Percentiles rank a stretch among this genome's conserved stretches.
Conservation (phyloP, 2,888 invertebrate genomes). For the Acleris holmiana region DNA sequence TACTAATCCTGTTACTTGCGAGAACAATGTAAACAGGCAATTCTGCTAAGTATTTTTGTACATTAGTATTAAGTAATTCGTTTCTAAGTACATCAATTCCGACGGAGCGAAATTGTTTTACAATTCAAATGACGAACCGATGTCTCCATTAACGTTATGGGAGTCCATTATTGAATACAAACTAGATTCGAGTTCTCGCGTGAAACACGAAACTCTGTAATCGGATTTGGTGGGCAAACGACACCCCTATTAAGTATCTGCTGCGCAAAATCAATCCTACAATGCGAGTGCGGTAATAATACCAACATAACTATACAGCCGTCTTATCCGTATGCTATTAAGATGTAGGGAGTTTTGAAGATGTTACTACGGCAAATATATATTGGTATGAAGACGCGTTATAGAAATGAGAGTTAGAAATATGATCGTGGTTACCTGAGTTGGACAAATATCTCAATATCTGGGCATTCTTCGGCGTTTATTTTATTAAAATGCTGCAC, state of each 20-base stretch:
- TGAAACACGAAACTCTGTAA: conserved; percentile 51
- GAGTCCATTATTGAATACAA: conserved; percentile 35
- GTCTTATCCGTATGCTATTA: not conserved
- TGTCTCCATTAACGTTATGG: conserved; percentile 39
- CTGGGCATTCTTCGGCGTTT: conserved; percentile 16
- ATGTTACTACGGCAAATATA: not conserved
- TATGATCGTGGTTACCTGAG: conserved; percentile 23
- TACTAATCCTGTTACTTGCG: not conserved
- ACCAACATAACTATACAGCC: conserved; percentile 24
- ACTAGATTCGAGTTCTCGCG: conserved; percentile 45
- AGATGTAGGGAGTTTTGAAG: not conserved
- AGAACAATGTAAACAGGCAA: not conserved
- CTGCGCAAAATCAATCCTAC: conserved; percentile 39
- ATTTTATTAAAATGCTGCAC: conserved; percentile 14
- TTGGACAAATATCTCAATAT: conserved; percentile 22
- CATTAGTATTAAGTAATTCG: conserved; percentile 18
- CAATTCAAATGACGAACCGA: conserved; percentile 41
- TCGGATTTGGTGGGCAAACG: conserved; percentile 53
- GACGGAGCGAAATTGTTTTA: conserved; percentile 39
- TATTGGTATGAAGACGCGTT: conserved; percentile 19
- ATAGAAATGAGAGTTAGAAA: conserved; percentile 19
- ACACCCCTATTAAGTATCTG: conserved; percentile 53
- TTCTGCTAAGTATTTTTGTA: conserved; percentile 1
- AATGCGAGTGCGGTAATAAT: conserved; percentile 21
- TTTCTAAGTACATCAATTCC: conserved; percentile 13